Percentiles rank a stretch among this genome's conserved stretches.
phyloP scores from a whole-genome alignment of 1,140 invertebrate genomes.

The Philopotamus ludificatus region DNA sequence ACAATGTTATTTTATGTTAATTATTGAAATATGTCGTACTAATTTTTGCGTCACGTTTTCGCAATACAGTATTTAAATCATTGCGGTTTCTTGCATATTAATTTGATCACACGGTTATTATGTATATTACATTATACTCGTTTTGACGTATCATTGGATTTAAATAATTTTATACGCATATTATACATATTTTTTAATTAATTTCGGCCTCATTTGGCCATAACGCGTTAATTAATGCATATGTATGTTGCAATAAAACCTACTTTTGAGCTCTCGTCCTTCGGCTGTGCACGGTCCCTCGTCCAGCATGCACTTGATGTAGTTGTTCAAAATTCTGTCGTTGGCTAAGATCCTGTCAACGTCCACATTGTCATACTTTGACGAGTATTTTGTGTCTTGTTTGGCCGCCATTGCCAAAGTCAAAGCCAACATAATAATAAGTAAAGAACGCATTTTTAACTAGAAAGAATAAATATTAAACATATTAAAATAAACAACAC shows the following conservation, averaged over 20 bases:
- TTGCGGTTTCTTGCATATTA: too few species aligned
- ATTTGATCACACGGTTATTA: too few species aligned
- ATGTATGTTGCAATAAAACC: too few species aligned
- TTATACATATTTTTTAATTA: too few species aligned
- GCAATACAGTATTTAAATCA: too few species aligned
- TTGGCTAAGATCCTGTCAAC: conserved; percentile 68
- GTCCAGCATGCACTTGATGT: conserved; percentile 69
- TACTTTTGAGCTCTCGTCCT: conserved; percentile 71
- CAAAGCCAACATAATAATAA: conserved; percentile 45
- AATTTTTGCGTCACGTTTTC: too few species aligned
- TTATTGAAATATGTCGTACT: too few species aligned
- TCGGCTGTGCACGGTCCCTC: conserved; percentile 70
- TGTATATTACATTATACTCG: too few species aligned
- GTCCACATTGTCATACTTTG: conserved; percentile 68
- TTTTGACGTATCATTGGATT: too few species aligned
- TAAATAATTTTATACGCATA: too few species aligned
- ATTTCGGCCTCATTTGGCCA: too few species aligned
- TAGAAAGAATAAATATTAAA: background rate
- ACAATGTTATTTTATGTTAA: too few species aligned
- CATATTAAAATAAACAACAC: background rate
- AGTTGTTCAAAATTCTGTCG: conserved; percentile 64
- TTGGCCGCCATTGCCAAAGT: conserved; percentile 45
- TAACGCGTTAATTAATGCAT: background rate
- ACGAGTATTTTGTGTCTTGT: conserved; percentile 59
- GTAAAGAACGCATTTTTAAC: conserved; percentile 30